Evolutionary conservation across 2,888 invertebrate species (phyloP).

Genomic region (Drosophila neotestacea): DNA sequence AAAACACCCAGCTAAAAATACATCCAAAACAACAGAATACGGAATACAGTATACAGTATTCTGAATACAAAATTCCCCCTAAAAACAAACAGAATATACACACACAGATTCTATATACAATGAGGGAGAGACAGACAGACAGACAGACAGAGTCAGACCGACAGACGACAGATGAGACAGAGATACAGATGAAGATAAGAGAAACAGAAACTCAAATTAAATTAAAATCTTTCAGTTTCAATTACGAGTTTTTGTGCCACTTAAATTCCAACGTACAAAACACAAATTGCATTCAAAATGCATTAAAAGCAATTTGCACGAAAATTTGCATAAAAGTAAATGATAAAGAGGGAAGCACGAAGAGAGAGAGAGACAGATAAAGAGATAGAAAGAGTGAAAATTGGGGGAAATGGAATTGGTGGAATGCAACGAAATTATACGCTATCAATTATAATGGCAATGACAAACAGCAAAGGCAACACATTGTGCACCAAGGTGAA

Average conservation of each 20-base stretch:
- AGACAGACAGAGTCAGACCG: constrained; percentile 7
- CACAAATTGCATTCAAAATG: constrained; percentile 82
- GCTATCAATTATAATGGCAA: constrained; percentile 81
- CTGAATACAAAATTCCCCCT: constrained; percentile 34
- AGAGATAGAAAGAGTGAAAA: constrained; percentile 15
- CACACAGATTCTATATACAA: constrained; percentile 1
- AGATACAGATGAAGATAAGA: constrained; percentile 55
- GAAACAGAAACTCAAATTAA: constrained; percentile 79
- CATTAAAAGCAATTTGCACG: constrained; percentile 82
- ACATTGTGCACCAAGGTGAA: constrained; percentile 57
- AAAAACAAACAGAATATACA: constrained; percentile 46
- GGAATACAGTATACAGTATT: constrained; percentile 25
- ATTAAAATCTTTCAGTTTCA: constrained; percentile 82
- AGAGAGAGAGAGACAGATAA: background rate
- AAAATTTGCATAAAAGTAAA: constrained; percentile 78
- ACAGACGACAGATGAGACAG: constrained; percentile 2
- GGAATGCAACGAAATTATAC: constrained; percentile 73
- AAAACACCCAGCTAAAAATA: constrained; percentile 15
- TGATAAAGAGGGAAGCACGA: constrained; percentile 26
- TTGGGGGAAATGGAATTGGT: constrained; percentile 43
- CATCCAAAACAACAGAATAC: constrained; percentile 29
- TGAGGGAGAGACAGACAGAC: background rate
- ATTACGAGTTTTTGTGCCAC: constrained; percentile 81
- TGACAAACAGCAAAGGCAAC: constrained; percentile 76
- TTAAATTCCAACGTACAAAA: constrained; percentile 80